Evolutionary conservation across 2,888 invertebrate species (phyloP).

Genomic region (Erannis defoliaria): DNA sequence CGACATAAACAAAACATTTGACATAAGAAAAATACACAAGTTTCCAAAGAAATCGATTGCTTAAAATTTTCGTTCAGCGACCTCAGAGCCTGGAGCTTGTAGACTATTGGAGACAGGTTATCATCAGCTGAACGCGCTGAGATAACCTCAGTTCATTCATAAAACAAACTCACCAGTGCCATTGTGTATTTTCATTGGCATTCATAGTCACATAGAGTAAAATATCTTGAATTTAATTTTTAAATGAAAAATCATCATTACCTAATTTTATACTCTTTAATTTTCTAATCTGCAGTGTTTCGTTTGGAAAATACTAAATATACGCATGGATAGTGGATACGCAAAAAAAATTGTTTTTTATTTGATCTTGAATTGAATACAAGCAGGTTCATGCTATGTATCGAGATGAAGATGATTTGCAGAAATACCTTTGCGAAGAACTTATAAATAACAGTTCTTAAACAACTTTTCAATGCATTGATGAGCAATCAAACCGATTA

Average conservation of each 20-base stretch:
- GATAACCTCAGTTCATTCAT: constrained; percentile 32
- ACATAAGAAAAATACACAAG: constrained; percentile 20
- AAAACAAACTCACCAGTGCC: constrained; percentile 28
- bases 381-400: too few relatives aligned
- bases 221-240: background rate
- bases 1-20: constrained; percentile 41
- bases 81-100: background rate
- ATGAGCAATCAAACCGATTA: constrained; percentile 16
- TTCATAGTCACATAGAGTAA: background rate
- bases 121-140: constrained; percentile 5
- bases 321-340: too few relatives aligned
- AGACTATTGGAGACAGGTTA: constrained; percentile 2
- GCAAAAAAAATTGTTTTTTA: too few relatives aligned
- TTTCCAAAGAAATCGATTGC: background rate
- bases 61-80: background rate
- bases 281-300: background rate
- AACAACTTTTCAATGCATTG: constrained; percentile 4
- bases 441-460: too few relatives aligned
- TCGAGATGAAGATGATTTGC: too few relatives aligned
- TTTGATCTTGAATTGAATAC: too few relatives aligned
- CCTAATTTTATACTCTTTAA: too few relatives aligned
- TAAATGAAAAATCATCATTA: too few relatives aligned
- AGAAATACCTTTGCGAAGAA: too few relatives aligned
- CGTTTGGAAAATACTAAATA: too few relatives aligned
- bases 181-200: background rate